A percentile compares a stretch with the other conserved stretches of the same genome.
These are phyloP conservation scores for Drosophila mojavensis DNA, from an alignment of 1,140 invertebrate genomes.

Conservation along the genomic window DNA sequence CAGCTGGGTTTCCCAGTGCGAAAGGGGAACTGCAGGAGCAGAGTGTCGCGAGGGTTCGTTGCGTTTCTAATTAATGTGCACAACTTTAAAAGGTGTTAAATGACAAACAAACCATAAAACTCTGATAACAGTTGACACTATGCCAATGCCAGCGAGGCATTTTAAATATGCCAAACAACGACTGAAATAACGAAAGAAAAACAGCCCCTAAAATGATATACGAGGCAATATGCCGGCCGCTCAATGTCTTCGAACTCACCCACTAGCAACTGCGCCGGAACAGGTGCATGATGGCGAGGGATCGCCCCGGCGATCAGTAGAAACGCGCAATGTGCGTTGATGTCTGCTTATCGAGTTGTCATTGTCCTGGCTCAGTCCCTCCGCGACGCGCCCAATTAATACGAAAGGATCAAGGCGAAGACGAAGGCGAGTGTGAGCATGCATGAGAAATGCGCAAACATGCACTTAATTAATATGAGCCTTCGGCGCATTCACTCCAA, in stretches of 20 bases:
- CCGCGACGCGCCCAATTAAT: constrained; percentile 64
- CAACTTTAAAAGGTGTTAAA: constrained; percentile 76
- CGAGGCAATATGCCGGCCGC: constrained; percentile 27
- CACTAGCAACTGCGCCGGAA: constrained; percentile 55
- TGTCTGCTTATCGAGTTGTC: constrained; percentile 80
- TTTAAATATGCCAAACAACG: constrained; percentile 40
- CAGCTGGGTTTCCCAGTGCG: constrained; percentile 29
- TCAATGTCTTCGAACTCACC: constrained; percentile 51
- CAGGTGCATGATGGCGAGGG: constrained; percentile 66
- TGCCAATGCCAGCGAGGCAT: constrained; percentile 34
- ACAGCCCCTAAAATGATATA: constrained; percentile 61
- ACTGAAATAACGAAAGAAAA: constrained; percentile 43
- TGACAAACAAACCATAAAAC: constrained; percentile 83
- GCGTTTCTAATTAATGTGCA: constrained; percentile 72
- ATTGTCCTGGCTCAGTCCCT: constrained; percentile 57
- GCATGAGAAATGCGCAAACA: constrained; percentile 69
- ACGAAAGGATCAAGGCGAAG: constrained; percentile 44
- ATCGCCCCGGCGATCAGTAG: constrained; percentile 21
- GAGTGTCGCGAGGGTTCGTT: constrained; percentile 59
- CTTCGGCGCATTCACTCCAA: constrained; percentile 50
- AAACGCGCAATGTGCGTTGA: constrained; percentile 69
- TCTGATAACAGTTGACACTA: constrained; percentile 64
- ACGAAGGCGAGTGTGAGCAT: neutral
- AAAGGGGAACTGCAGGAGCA: neutral
- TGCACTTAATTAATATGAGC: constrained; percentile 77